These are phyloP conservation scores for Pyrrhosoma nymphula DNA, from an alignment of 2,888 invertebrate species.

Conservation along the genomic window DNA sequence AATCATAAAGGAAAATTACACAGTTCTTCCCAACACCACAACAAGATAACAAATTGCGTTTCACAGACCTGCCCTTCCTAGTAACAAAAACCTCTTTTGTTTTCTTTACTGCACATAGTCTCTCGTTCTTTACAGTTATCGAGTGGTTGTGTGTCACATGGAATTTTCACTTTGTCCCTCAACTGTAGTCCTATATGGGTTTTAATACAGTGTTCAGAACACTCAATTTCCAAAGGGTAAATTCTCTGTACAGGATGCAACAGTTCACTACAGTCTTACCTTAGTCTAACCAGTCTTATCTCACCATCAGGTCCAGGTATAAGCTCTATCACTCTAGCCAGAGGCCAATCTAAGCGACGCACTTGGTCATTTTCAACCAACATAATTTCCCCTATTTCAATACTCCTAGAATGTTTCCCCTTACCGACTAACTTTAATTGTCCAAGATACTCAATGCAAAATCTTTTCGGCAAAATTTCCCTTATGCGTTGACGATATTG, in stretches of 20 bases:
- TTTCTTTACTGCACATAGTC: background rate
- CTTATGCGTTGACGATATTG: background rate
- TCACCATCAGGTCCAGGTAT: background rate
- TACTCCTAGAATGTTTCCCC: background rate
- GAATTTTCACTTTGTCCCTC: background rate
- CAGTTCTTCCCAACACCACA: background rate
- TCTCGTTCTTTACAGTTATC: background rate
- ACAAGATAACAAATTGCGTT: background rate
- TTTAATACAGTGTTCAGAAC: background rate
- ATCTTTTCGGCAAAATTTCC: background rate
- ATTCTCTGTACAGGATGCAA: background rate
- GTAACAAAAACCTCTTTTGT: background rate
- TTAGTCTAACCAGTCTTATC: background rate
- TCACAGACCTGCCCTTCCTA: background rate
- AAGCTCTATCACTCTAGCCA: background rate
- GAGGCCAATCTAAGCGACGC: background rate
- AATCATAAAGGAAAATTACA: background rate
- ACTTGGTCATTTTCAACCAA: background rate
- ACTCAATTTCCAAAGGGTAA: background rate
- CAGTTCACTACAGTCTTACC: background rate
- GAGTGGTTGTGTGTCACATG: background rate
- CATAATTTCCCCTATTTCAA: background rate
- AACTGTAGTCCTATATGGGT: background rate
- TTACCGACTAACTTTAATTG: background rate
- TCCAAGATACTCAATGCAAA: background rate